Base-by-base conservation (phyloP, 1,140 invertebrate species). In the Macrotrachela quadricornifera region DNA sequence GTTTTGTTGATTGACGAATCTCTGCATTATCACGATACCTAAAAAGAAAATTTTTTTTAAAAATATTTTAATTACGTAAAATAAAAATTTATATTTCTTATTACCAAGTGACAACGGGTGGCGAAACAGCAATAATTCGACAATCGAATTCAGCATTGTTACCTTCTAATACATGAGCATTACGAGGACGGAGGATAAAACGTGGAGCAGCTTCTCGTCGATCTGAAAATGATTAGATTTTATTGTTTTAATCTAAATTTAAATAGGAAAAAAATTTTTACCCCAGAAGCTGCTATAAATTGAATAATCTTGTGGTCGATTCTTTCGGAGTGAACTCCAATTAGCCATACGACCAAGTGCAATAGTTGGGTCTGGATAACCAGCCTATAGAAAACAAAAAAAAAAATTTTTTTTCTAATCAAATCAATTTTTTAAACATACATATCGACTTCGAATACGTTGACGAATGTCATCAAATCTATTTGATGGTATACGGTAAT, bases 61-160 rank as follows among this genome's bases (percentile, higher is more conserved):
- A 6, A 2, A 11, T 4, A 42, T 4, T 42, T 2, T 4, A 42
- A 4, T 42, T 11, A 4, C 2, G 40, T 42, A 15, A 14, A 42
- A 42, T 1, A 14, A 15, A 15, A 4, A 42, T 4, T 4, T 42
- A 42, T 1, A 42, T 14, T 40, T 40, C 39, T 40, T 10, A 13
- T 61, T 59, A 73, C 94, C 94, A 99, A 17, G 84, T 85, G 39
- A 99, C 75, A 11, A 87, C 90, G 4, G 91, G 85, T 17, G 86
- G 78, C 17, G 90, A 87, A 54, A 83, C 79, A 10, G 88, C 88
- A 60, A 97, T 85, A 56, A 97, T 82, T 58, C 87, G 80, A 67
- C 90, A 97, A 62, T 85, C 86, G 75, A 99, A 88, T 64, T 90
- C 91, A 40, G 88, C 87, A 59, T 83, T 87, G 65, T 96, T 86